Evolutionary conservation across 2,113 vertebrate genomes (phyloP), one percentile per base, ranked within the genome.

Genomic region (Phalacrocorax aristotelis): DNA sequence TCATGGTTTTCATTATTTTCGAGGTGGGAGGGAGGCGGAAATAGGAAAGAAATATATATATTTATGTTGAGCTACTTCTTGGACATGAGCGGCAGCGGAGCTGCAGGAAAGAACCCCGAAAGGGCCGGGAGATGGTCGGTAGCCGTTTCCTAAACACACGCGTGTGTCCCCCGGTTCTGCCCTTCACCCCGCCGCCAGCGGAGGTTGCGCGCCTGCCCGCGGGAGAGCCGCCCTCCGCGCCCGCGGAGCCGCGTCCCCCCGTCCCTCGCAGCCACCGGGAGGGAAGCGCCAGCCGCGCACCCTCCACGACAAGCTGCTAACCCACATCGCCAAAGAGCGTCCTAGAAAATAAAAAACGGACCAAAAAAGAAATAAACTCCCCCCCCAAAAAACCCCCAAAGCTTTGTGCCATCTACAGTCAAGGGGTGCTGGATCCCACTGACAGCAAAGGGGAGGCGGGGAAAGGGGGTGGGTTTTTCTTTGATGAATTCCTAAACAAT

Each of bases 401-500:
- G 11, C 5, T 92, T 74, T 58, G 40, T 87, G 76, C 46, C 36
- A 34, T 65, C 64, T 57, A 62, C 65, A 65, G 1, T 85, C 54
- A 13, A 48, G 52, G 77, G 70, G 57, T 80, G 80, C 46, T 10
- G 23, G 80, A 76, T 61, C 77, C 26, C 86, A 75, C 54, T 13
- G 81, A 46, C 0, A 42, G 76, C 77, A 62, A 94, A 65, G 61
- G 66, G 76, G 58, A 91, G 89, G 95, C 7, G 69, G 72, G 65
- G 81, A 94, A 79, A 93, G 71, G 80, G 83, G 87, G 66, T 66
- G 87, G 65, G 48, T 60, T 92, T 96, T 69, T 40, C 94, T 94
- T 92, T 92, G 93, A 83, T 89, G 79, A 94, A 93, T 90, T 93
- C 89, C 70, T 79, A 93, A 97, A 95, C 86, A 92, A 97, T 87